Evolutionary conservation across 2,888 invertebrate genomes (phyloP), one percentile per base, ranked within the genome.

Genomic region (Encarsia formosa): DNA sequence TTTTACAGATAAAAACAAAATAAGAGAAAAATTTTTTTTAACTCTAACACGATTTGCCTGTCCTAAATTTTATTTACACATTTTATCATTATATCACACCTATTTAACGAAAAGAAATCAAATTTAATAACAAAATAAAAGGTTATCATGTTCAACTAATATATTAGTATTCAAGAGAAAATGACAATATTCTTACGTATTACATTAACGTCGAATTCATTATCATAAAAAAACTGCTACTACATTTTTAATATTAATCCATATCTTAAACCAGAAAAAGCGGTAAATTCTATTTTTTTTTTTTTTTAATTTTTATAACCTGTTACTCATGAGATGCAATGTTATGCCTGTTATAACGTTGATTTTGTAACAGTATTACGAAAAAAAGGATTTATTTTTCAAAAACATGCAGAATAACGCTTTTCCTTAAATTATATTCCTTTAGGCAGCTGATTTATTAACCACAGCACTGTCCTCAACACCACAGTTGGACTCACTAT

Each of bases 361-460:
- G 52, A 46, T 52, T n/a, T 52, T 45, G 55, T 52, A 56, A 56
- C 52, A 49, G 46, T 46, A 46, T 56, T 52, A 52, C 52, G 42
- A 56, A 50, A 56, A 56, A 52, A 49, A 56, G 39, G 35, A 24
- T 4, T 40, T 20, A 11, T 22, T 39, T 49, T 49, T 20, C 20
- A 24, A 41, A 48, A 18, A 48, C 50, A 44, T 48, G 41, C 50
- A 56, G 29, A 56, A 18, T 49, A 34, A 18, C 18, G 34, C 47
- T 39, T 46, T 39, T 18, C 4, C 45, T 39, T 16, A 29, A n/a
- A 29, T 26, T n/a, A 40, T 22, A 29, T 32, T 24, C 35, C 13
- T 16, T 70, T 68, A 73, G 63, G 72, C 72, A 59, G 69, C 69
- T 46, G 71, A 62, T 58, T 73, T 67, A 44, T 71, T 71, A 18